phyloP scores from a whole-genome alignment of 2,888 invertebrate genomes.

The Stenichneumon culpator region DNA sequence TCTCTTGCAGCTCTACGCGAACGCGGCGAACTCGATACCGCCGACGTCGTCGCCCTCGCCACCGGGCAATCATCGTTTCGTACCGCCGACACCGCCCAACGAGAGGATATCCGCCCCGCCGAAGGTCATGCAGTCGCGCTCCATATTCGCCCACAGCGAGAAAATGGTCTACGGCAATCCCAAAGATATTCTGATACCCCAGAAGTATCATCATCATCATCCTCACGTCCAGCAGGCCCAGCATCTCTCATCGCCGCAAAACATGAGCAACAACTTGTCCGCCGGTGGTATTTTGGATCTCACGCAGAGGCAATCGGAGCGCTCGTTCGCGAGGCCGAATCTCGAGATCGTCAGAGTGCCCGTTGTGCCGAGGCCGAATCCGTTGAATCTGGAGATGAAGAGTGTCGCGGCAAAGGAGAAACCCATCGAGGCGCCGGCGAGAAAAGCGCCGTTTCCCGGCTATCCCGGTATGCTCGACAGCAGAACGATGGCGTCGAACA shows the following conservation, averaged over 20 bases:
- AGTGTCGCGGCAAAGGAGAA: constrained; percentile 77
- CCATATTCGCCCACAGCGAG: constrained; percentile 89
- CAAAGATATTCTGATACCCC: constrained; percentile 89
- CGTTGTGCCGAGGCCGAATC: constrained; percentile 83
- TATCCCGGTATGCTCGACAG: constrained; percentile 85
- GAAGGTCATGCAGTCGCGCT: constrained; percentile 88
- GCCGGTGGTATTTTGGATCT: constrained; percentile 88
- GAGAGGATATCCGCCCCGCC: constrained; percentile 85
- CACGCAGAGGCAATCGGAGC: constrained; percentile 86
- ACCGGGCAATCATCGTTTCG: constrained; percentile 76
- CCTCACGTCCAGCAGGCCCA: constrained; percentile 26
- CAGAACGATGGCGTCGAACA: constrained; percentile 88
- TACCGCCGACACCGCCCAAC: constrained; percentile 76
- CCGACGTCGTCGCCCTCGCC: constrained; percentile 62
- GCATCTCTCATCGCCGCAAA: constrained; percentile 59
- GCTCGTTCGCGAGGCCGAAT: constrained; percentile 82
- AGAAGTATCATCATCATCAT: constrained; percentile 85
- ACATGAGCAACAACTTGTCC: constrained; percentile 48
- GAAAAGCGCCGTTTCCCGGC: constrained; percentile 73
- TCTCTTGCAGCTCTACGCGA: constrained; percentile 81
- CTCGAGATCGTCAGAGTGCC: constrained; percentile 88
- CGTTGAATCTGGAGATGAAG: constrained; percentile 86
- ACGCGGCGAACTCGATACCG: constrained; percentile 72
- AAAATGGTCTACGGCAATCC: constrained; percentile 91
- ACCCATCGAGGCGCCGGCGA: constrained; percentile 73